Conservation (phyloP, 2,113 vertebrate species). For the Catharus fuscescens region DNA sequence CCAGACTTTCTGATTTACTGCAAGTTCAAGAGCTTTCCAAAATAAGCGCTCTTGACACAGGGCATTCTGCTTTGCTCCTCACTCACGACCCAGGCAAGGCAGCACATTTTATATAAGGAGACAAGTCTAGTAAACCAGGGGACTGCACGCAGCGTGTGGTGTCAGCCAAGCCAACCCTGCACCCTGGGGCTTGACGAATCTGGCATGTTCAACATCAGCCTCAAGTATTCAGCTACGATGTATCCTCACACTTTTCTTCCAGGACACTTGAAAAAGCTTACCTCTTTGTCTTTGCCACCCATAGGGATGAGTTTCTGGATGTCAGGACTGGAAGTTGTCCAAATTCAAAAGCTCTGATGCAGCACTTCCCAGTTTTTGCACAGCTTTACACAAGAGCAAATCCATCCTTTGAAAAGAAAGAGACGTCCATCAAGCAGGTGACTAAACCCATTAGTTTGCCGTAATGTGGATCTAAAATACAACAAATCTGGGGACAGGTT, state of each 20-base stretch:
- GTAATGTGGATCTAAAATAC: not conserved
- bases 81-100: not conserved
- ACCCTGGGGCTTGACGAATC: not conserved
- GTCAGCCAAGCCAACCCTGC: not conserved
- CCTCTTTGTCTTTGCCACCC: slow-evolving; percentile 42
- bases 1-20: not conserved
- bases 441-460: not conserved
- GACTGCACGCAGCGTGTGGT: fast-evolving
- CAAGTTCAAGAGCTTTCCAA: slow-evolving; percentile 49
- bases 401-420: slow-evolving; percentile 37
- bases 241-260: not conserved
- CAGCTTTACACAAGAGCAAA: not conserved
- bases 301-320: slow-evolving; percentile 10
- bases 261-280: slow-evolving; percentile 30
- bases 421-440: not conserved
- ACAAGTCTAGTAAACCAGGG: not conserved
- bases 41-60: slow-evolving; percentile 28
- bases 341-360: not conserved
- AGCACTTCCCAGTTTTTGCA: not conserved
- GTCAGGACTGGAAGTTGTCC: not conserved
- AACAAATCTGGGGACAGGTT: not conserved
- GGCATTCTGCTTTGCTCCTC: not conserved
- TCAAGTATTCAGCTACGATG: not conserved
- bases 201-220: not conserved
- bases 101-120: not conserved